A percentile compares a stretch with the other conserved stretches of the same genome.
Conservation (phyloP, 2,113 vertebrate genomes). For the Gallinago paraguaiae region DNA sequence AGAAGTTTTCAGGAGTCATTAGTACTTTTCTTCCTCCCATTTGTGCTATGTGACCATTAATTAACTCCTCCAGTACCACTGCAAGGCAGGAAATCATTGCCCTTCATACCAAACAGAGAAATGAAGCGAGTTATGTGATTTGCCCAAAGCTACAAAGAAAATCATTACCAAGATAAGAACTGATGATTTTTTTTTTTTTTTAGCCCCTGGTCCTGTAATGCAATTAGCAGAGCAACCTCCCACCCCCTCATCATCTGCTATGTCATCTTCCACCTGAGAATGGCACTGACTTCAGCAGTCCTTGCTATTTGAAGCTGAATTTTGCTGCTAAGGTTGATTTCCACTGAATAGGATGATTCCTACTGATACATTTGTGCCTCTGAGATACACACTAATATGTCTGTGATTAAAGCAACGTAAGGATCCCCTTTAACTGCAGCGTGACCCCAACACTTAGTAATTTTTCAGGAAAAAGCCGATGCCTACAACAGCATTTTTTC, state of each 20-base stretch:
- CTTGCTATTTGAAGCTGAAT: not conserved
- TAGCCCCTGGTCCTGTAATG: not conserved
- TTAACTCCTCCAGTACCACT: not conserved
- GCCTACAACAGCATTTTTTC: not conserved
- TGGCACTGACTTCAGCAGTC: not conserved
- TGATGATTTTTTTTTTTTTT: not conserved
- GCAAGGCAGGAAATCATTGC: not conserved
- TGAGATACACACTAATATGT: not conserved
- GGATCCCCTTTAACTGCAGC: not conserved
- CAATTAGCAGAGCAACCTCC: not conserved
- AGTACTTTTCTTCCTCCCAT: not conserved
- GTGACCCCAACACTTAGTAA: not conserved
- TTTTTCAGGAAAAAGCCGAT: not conserved
- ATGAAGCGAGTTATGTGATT: not conserved
- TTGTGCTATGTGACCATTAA: not conserved
- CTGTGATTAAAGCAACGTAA: not conserved
- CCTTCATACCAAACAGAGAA: not conserved
- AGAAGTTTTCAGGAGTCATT: not conserved
- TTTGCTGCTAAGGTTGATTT: conserved; percentile 23
- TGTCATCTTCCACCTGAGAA: not conserved
- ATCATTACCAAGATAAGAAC: not conserved
- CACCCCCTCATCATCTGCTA: not conserved
- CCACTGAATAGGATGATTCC: not conserved
- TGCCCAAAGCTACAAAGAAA: not conserved
- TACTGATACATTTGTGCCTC: not conserved